phyloP scores from a whole-genome alignment of 1,140 invertebrate species.

The Drosophila ogumai region DNA sequence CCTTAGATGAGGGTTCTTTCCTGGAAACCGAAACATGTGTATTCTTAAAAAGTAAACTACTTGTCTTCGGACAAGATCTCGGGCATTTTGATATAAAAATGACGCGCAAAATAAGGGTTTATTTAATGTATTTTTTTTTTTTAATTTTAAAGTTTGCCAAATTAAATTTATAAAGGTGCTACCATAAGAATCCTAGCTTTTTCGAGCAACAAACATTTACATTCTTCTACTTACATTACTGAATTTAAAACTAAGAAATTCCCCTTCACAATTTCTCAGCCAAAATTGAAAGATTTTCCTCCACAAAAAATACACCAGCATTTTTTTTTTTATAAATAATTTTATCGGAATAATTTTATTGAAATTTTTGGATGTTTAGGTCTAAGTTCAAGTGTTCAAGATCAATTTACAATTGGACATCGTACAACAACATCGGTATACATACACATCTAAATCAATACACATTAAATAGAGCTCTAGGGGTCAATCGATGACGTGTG shows the following conservation, averaged over 20 bases:
- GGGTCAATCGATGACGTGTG: conserved; percentile 20
- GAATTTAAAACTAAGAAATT: neutral
- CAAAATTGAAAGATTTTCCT: neutral
- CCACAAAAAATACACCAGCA: neutral
- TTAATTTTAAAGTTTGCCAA: no score
- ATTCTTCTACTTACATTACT: no score
- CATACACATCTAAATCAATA: conserved; percentile 52
- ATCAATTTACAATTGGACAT: conserved; percentile 83
- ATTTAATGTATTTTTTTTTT: no score
- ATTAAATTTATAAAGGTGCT: no score
- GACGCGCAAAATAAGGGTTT: no score
- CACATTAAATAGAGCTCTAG: conserved; percentile 43
- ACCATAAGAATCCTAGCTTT: no score
- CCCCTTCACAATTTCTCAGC: no score
- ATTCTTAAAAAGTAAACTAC: no score
- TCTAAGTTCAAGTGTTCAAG: conserved; percentile 61
- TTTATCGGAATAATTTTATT: conserved; percentile 71
- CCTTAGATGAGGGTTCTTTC: no score
- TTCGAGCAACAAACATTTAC: neutral
- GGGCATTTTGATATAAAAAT: no score
- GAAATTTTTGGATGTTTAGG: conserved; percentile 59
- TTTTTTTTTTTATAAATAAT: conserved; percentile 48
- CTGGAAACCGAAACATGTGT: no score
- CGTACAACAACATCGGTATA: conserved; percentile 79
- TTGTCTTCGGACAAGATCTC: no score